Percentiles rank a stretch among this genome's conserved stretches.
These are phyloP conservation scores for Epinephelus moara DNA, from an alignment of 2,113 vertebrate species.

Conservation along the genomic window DNA sequence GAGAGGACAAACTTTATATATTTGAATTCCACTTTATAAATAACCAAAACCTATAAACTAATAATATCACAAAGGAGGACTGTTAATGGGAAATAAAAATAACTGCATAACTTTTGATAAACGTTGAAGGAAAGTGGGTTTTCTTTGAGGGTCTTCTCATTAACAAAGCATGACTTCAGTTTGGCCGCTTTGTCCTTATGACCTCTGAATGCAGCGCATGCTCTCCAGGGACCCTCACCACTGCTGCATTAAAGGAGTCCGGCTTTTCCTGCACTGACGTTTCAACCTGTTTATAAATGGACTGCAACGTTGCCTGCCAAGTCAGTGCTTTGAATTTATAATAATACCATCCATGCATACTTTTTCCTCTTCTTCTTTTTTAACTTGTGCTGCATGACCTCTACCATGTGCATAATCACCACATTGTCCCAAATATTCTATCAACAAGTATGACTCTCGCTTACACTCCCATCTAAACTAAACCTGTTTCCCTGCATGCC, in stretches of 20 bases:
- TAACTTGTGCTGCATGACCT: not conserved
- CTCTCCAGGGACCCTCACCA: not conserved
- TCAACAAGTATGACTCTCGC: not conserved
- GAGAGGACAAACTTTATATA: not conserved
- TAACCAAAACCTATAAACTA: not conserved
- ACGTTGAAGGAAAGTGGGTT: not conserved
- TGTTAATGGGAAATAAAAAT: not conserved
- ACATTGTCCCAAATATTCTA: not conserved
- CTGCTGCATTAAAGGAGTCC: not conserved
- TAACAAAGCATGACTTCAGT: conserved; percentile 39
- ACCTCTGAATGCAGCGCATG: conserved; percentile 20
- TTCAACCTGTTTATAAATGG: not conserved
- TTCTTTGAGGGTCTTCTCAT: not conserved
- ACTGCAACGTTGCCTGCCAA: not conserved
- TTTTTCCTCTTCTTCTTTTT: not conserved
- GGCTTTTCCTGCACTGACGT: not conserved
- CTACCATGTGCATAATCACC: not conserved
- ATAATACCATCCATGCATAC: not conserved
- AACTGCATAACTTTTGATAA: not conserved
- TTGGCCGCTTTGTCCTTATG: conserved; percentile 8
- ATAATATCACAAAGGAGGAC: not conserved
- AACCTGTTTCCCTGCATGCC: conserved; percentile 8
- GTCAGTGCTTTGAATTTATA: not conserved
- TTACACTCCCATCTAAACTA: not conserved
- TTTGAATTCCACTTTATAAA: conserved; percentile 15